Evolutionary conservation across 2,888 invertebrate species (phyloP).

Genomic region (Steinernema carpocapsae): DNA sequence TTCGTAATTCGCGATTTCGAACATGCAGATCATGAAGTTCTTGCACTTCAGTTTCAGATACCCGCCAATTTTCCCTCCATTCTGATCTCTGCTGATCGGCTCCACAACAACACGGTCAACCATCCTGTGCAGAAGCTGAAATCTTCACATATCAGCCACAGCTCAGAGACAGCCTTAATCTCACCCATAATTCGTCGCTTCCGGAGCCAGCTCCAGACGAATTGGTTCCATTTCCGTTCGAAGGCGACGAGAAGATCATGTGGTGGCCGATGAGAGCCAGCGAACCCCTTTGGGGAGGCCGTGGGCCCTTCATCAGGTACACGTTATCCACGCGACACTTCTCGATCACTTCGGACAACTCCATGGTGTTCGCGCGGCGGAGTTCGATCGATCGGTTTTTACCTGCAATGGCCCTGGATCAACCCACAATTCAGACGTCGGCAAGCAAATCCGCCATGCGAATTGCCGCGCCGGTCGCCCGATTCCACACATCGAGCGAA

Average conservation of each 20-base stretch:
- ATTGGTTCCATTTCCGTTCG: conserved; percentile 32
- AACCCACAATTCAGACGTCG: too few species aligned
- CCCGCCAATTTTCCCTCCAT: conserved; percentile 25
- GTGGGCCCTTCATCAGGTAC: conserved; percentile 60
- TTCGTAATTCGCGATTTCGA: conserved; percentile 51
- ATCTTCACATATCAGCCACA: background rate
- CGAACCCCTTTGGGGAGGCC: conserved; percentile 58
- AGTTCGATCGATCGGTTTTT: background rate
- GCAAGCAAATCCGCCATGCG: too few species aligned
- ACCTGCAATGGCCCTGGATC: too few species aligned
- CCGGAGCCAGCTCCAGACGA: background rate
- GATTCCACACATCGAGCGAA: too few species aligned
- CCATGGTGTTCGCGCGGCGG: conserved; percentile 53
- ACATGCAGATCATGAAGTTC: conserved; percentile 60
- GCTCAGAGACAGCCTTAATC: background rate
- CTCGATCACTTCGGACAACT: conserved; percentile 64
- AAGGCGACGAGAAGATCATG: conserved; percentile 62
- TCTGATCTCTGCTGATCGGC: conserved; percentile 46
- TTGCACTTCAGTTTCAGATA: conserved; percentile 61
- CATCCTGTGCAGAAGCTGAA: conserved; percentile 63
- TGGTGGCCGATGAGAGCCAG: conserved; percentile 65
- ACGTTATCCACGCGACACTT: conserved; percentile 63
- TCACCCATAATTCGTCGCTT: conserved; percentile 16
- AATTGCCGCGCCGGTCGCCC: too few species aligned
- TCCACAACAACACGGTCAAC: conserved; percentile 65